phyloP scores from a whole-genome alignment of 2,113 vertebrate species.

The Xenus cinereus region DNA sequence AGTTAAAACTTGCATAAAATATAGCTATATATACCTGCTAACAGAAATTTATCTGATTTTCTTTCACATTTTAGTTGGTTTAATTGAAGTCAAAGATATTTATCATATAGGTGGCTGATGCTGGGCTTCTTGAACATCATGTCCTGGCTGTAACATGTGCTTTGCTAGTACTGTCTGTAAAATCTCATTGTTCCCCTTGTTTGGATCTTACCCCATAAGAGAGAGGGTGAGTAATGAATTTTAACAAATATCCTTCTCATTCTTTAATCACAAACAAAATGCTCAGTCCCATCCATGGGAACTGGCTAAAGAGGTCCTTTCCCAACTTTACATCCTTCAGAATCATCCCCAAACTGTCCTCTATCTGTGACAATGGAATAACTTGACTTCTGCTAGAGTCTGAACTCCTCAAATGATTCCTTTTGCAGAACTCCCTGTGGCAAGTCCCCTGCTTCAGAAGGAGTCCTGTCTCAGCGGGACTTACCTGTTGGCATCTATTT shows the following conservation, averaged over 20 bases:
- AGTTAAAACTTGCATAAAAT: not conserved
- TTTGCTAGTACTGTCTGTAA: not conserved
- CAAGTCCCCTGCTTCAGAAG: not conserved
- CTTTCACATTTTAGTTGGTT: not conserved
- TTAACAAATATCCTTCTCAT: not conserved
- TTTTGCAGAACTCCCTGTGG: not conserved
- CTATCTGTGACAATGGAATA: not conserved
- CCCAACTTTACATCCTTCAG: not conserved
- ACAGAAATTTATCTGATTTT: not conserved
- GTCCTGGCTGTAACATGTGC: not conserved
- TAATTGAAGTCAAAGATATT: not conserved
- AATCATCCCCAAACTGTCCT: not conserved
- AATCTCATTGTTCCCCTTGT: not conserved
- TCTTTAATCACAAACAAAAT: not conserved
- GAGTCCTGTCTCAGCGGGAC: not conserved
- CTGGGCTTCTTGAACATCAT: not conserved
- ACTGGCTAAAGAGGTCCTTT: not conserved
- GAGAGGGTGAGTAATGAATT: not conserved
- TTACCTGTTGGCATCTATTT: not conserved
- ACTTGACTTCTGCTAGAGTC: not conserved
- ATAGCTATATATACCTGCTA: not conserved
- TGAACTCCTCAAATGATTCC: not conserved
- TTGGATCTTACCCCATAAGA: not conserved
- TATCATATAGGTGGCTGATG: not conserved
- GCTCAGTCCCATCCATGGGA: not conserved